phyloP scores from a whole-genome alignment of 1,140 invertebrate genomes.

The Plectrocnemia conspersa region DNA sequence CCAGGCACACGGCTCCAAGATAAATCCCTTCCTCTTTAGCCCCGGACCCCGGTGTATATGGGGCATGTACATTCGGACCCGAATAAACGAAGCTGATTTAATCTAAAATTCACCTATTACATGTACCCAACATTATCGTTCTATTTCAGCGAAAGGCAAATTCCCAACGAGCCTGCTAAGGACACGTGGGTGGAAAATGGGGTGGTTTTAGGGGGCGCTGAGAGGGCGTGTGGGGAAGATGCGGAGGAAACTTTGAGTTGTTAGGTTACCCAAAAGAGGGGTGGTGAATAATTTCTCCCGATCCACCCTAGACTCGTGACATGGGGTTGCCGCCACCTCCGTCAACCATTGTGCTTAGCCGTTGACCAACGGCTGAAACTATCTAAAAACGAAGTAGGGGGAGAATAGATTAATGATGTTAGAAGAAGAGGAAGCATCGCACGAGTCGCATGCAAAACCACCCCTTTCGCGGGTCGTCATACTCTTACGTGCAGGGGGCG shows the following conservation, averaged over 20 bases:
- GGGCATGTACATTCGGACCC: conserved; percentile 10
- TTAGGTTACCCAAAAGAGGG: conserved; percentile 20
- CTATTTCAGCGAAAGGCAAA: conserved; percentile 25
- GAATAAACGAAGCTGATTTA: conserved; percentile 34
- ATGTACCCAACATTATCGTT: conserved; percentile 26
- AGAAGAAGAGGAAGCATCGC: conserved; percentile 21
- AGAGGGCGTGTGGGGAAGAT: not conserved
- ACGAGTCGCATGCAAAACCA: not conserved
- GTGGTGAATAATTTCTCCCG: conserved; percentile 9
- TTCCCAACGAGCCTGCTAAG: conserved; percentile 30
- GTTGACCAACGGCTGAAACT: conserved; percentile 29
- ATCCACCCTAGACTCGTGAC: not conserved
- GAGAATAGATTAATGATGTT: conserved; percentile 34
- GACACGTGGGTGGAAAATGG: conserved; percentile 31
- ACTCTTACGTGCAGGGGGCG: too few species aligned
- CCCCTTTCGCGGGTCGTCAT: too few species aligned
- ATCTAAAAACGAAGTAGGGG: conserved; percentile 18
- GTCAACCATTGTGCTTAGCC: conserved; percentile 30
- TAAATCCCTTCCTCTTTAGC: conserved; percentile 27
- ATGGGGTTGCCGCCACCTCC: conserved; percentile 11
- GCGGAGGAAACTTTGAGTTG: conserved; percentile 33
- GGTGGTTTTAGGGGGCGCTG: not conserved
- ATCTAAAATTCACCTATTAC: conserved; percentile 31
- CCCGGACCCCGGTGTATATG: not conserved
- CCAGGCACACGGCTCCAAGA: conserved; percentile 28